These are phyloP conservation scores for Brenthis hecate DNA, from an alignment of 2,888 invertebrate genomes.

Conservation along the genomic window DNA sequence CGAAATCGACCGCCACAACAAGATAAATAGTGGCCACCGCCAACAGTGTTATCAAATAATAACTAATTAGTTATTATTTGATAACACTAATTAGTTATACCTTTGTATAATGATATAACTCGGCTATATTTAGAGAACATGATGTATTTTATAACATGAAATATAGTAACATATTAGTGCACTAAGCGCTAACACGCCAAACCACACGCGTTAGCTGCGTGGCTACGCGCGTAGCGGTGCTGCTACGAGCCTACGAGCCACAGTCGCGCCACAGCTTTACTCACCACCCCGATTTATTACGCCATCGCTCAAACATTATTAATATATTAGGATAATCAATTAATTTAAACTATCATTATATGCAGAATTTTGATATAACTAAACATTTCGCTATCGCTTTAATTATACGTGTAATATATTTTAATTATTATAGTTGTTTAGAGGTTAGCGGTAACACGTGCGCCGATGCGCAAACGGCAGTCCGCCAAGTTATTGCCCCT, in stretches of 20 bases:
- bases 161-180: conserved; percentile 1
- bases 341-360: conserved; percentile 2
- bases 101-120: not conserved
- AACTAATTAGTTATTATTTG: too few relatives aligned
- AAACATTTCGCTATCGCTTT: conserved; percentile 9
- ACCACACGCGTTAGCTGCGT: not conserved
- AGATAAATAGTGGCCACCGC: not conserved
- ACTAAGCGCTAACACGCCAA: conserved; percentile 1
- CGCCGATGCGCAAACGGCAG: not conserved
- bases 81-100: too few relatives aligned
- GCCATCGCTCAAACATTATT: not conserved
- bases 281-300: not conserved
- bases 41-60: not conserved
- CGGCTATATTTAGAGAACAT: not conserved
- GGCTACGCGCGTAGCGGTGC: not conserved
- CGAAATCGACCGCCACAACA: not conserved
- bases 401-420: conserved; percentile 8
- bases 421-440: not conserved
- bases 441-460: not conserved
- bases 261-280: too few relatives aligned
- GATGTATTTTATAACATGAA: not conserved
- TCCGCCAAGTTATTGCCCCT: not conserved
- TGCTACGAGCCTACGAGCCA: not conserved
- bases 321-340: not conserved
- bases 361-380: conserved; percentile 9